phyloP scores from a whole-genome alignment of 2,797 vertebrate genomes.

The Ciconia nigra region DNA sequence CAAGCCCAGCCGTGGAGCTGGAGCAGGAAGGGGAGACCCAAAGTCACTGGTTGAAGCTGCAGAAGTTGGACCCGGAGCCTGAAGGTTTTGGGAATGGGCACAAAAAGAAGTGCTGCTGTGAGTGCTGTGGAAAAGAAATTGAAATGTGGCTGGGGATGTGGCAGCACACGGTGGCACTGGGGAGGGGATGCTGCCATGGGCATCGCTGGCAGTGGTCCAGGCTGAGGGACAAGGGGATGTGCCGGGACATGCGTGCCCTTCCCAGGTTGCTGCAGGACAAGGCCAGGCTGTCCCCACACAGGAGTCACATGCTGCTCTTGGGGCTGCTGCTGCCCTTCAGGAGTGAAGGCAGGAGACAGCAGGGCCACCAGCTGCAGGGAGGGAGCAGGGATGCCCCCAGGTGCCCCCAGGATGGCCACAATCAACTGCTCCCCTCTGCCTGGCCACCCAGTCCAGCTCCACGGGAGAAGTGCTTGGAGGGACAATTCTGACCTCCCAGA shows the following conservation, averaged over 20 bases:
- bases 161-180: background rate
- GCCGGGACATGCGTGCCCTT: rapidly evolving
- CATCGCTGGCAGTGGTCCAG: rapidly evolving
- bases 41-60: background rate
- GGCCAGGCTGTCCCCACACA: background rate
- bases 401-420: background rate
- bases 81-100: background rate
- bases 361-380: rapidly evolving
- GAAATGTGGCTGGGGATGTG: background rate
- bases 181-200: background rate
- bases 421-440: background rate
- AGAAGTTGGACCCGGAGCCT: background rate
- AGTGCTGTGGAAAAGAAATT: background rate
- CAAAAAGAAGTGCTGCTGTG: background rate
- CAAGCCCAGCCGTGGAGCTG: background rate
- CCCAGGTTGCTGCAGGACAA: background rate
- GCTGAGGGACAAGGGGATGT: background rate
- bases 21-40: background rate
- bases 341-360: background rate
- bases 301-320: rapidly evolving
- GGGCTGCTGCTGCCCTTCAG: background rate
- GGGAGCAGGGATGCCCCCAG: rapidly evolving
- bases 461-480: background rate
- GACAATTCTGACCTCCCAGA: background rate
- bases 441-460: background rate